phyloP scores from a whole-genome alignment of 2,113 vertebrate species.

The Petaurus breviceps region DNA sequence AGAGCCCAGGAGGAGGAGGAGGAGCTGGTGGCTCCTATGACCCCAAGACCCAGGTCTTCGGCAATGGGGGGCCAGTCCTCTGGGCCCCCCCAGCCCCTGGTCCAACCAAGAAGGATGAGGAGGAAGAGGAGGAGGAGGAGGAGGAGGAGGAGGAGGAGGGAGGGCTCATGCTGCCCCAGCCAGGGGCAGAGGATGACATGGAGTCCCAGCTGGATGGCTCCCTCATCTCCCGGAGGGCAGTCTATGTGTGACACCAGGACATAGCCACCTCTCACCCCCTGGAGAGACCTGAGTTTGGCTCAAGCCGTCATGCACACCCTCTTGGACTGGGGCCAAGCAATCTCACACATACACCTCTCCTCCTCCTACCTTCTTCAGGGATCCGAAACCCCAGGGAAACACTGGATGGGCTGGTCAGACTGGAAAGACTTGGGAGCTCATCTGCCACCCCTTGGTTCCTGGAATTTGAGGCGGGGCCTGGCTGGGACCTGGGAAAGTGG shows the following conservation, averaged over 20 bases:
- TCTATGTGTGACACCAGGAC: constrained; percentile 88
- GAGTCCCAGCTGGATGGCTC: constrained; percentile 94
- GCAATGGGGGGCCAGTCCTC: constrained; percentile 80
- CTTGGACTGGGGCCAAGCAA: neutral
- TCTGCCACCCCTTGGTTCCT: constrained; percentile 31
- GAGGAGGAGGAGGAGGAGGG: constrained; percentile 87
- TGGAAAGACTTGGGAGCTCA: constrained; percentile 9
- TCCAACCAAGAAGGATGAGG: constrained; percentile 66
- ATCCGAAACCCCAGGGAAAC: neutral
- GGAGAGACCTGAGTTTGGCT: neutral
- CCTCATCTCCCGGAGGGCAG: constrained; percentile 92
- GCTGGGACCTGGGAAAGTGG: neutral
- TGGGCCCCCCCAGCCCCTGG: constrained; percentile 47
- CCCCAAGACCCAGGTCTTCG: constrained; percentile 89
- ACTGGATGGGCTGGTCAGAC: constrained; percentile 57
- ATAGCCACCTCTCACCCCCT: neutral
- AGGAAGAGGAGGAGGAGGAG: constrained; percentile 83
- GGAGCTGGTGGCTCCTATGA: constrained; percentile 83
- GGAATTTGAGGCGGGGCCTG: constrained; percentile 8
- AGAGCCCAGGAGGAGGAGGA: constrained; percentile 77
- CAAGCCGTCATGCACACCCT: neutral
- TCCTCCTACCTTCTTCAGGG: neutral
- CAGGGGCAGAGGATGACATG: constrained; percentile 91
- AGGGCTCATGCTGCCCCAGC: constrained; percentile 78
- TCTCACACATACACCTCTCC: neutral